A percentile compares a stretch with the other conserved stretches of the same genome.
Conservation (phyloP, 2,113 vertebrate genomes). For the Mormyrus iriodes region DNA sequence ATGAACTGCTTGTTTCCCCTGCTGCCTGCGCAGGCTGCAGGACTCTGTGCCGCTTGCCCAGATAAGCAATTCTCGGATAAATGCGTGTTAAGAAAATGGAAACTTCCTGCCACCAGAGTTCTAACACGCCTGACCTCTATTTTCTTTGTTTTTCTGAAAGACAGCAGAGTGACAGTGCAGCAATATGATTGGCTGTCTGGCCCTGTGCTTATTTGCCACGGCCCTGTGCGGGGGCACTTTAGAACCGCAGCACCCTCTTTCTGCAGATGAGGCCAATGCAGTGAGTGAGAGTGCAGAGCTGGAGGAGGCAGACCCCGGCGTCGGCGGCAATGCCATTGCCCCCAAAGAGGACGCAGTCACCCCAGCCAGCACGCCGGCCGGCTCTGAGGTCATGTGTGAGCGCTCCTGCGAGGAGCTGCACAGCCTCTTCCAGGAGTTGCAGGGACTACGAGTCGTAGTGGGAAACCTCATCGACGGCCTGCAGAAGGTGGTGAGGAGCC, state of each 20-base stretch:
- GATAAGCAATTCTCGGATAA: neutral
- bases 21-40: neutral
- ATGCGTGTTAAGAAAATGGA: neutral
- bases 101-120: neutral
- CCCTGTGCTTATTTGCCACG: neutral
- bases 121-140: neutral
- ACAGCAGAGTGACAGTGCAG: no score
- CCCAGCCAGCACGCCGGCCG: conserved; percentile 22
- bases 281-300: conserved; percentile 71
- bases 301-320: conserved; percentile 54
- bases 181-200: neutral
- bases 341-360: conserved; percentile 41
- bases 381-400: conserved; percentile 62
- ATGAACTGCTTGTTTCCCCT: neutral
- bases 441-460: conserved; percentile 76
- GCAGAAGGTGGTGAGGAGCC: conserved; percentile 70
- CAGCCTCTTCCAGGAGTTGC: conserved; percentile 75
- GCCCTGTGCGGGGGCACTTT: neutral
- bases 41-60: neutral
- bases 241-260: neutral
- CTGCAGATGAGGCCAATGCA: conserved; percentile 64
- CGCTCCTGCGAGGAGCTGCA: conserved; percentile 84
- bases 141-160: neutral
- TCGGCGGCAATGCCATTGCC: conserved; percentile 51
- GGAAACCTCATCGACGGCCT: conserved; percentile 77